Conservation (phyloP, 2,113 vertebrate genomes). For the Gasterosteus nipponicus region DNA sequence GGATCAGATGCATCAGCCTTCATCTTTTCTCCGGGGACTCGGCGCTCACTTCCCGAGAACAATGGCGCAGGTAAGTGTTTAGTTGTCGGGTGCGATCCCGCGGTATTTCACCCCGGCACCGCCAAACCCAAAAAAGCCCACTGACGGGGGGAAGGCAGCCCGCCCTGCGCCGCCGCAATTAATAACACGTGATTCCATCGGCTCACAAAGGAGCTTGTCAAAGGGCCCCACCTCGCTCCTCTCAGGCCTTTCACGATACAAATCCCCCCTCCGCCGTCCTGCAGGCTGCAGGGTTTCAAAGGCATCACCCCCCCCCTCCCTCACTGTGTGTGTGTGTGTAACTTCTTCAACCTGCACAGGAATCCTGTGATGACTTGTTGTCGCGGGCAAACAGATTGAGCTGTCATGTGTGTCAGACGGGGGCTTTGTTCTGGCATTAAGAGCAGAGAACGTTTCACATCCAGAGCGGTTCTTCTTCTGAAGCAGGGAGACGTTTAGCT, state of each 20-base stretch:
- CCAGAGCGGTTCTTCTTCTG: background rate
- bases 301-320: conserved; percentile 70
- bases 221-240: conserved; percentile 74
- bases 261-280: conserved; percentile 65
- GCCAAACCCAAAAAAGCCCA: conserved; percentile 52
- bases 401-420: conserved; percentile 47
- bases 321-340: conserved; percentile 57
- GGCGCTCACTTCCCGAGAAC: conserved; percentile 66
- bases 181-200: conserved; percentile 77
- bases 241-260: conserved; percentile 76
- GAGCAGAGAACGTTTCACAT: background rate
- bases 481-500: too few relatives aligned
- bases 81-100: conserved; percentile 69
- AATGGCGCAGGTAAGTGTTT: conserved; percentile 72
- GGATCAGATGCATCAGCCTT: conserved; percentile 57
- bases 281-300: conserved; percentile 49
- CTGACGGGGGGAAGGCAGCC: conserved; percentile 71
- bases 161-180: conserved; percentile 72
- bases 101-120: conserved; percentile 68
- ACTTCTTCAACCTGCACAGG: conserved; percentile 72
- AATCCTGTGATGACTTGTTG: conserved; percentile 84
- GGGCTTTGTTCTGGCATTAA: conserved; percentile 48
- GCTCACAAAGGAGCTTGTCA: conserved; percentile 76
- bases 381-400: conserved; percentile 53
- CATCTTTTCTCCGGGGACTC: conserved; percentile 71